Evolutionary conservation across 2,888 invertebrate species (phyloP), one percentile per base, ranked within the genome.

Genomic region (Napeogenes sylphis): DNA sequence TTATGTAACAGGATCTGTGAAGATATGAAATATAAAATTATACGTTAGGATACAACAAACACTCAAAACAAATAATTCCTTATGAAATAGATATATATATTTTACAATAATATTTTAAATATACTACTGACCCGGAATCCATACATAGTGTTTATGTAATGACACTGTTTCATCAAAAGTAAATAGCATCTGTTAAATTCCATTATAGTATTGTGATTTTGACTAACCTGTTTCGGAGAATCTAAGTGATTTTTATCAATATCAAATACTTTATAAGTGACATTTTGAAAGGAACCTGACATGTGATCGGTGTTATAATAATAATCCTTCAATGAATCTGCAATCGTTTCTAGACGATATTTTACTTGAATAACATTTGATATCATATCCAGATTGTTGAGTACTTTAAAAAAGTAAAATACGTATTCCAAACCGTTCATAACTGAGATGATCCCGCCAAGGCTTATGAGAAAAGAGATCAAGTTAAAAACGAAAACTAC

Each of bases 101-200:
- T 4, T 35, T 4, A 4, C 35, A 35, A 35, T 3, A 4, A 4
- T 35, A 35, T 35, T 4, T 51, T 51, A 30, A 21, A 1, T 2
- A 10, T 42, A 10, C n/a, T 10, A 53, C 68, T 62, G 46, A 71
- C 68, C 58, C 70, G 59, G 1, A 70, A 55, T 14, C 71, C 70
- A 38, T 64, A 72, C 46, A 63, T 65, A 33, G 38, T 59, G 46
- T 72, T 71, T 13, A 71, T 46, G 58, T 62, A 70, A 8, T 66
- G 62, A 30, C 62, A 62, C 61, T 72, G 71, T 38, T 68, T 63
- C 5, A 64, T 53, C 53, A 72, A 55, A 38, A 72, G 62, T n/a
- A 68, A 51, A n/a, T 67, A 69, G 12, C 61, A 68, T 61, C 66
- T 70, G 42, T 53, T 65, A n/a, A 70, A 57, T 55, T 62, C 57